Evolutionary conservation across 2,113 vertebrate genomes (phyloP).

Genomic region (Orcinus orca): DNA sequence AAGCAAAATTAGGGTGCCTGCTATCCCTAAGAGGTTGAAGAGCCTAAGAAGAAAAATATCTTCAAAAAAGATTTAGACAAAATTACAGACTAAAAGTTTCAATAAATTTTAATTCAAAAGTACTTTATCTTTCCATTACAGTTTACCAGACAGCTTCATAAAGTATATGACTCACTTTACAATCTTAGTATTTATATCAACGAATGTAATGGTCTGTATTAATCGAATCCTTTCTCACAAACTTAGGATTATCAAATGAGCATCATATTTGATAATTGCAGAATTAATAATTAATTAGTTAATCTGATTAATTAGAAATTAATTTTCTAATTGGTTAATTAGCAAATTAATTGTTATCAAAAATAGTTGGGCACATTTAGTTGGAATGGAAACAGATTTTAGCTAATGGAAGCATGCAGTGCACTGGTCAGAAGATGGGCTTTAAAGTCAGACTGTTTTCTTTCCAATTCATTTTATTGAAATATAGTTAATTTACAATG

Average conservation of each 20-base stretch:
- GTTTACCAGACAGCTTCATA: neutral
- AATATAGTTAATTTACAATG: neutral
- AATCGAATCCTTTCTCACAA: neutral
- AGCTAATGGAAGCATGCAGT: neutral
- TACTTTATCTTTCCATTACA: neutral
- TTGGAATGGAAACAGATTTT: neutral
- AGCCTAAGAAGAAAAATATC: neutral
- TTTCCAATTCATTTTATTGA: neutral
- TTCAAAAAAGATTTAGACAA: neutral
- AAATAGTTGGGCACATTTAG: neutral
- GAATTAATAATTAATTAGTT: neutral
- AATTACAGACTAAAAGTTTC: conserved; percentile 21
- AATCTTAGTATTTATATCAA: neutral
- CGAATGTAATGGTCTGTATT: neutral
- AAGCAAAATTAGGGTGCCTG: conserved; percentile 27
- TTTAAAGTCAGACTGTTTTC: neutral
- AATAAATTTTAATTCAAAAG: neutral
- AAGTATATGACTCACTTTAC: neutral
- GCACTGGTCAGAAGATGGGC: neutral
- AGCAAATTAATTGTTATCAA: neutral
- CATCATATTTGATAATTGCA: neutral
- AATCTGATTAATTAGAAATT: too few relatives aligned
- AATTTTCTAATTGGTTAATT: too few relatives aligned
- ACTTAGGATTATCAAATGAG: neutral
- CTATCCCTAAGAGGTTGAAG: neutral